Evolutionary conservation across 2,797 vertebrate species (phyloP), one percentile per base, ranked within the genome.

Genomic region (Perdix hodgsoniae): DNA sequence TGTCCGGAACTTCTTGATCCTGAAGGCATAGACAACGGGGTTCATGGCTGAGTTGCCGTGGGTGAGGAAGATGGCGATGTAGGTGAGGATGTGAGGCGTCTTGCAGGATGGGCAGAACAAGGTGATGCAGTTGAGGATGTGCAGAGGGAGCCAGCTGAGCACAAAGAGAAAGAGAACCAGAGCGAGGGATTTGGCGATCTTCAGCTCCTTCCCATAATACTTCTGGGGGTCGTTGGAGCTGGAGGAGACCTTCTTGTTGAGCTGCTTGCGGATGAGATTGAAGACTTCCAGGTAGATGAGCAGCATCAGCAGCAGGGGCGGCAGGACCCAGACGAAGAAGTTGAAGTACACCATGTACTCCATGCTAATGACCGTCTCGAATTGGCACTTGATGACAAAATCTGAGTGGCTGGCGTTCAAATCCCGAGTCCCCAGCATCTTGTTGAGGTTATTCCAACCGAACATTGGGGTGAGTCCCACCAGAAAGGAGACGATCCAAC

Each of bases 341-440:
- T 99, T 99, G 96, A 99, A 99, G 96, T 99, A 99, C 67, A 99
- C 99, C 99, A 99, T 99, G 97, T 99, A 99, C 90, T 99, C 98
- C 99, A 99, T 99, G 97, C 99, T 99, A 98, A 99, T 99, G 81
- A 99, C 99, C 2, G 98, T 99, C 97, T 99, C 99, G 3, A 99
- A 99, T 94, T 98, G 96, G 78, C 99, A 99, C 33, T 97, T 98
- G 96, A 99, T 97, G 63, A 98, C 77, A 1, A 98, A 97, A 69
- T 98, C 97, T 0, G 97, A 45, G 9, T 77, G 66, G 35, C 96
- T 98, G 88, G 95, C 85, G 1, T 98, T 98, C 70, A 97, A 97
- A 87, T 76, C 91, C 72, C 98, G 98, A 94, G 95, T 93, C 96
- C 96, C 96, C 95, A 94, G 95, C 49, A 98, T 97, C 76, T 95